Percentiles rank a stretch among this genome's conserved stretches.
Conservation (phyloP, 2,888 invertebrate genomes). For the Antheraea assamensis region DNA sequence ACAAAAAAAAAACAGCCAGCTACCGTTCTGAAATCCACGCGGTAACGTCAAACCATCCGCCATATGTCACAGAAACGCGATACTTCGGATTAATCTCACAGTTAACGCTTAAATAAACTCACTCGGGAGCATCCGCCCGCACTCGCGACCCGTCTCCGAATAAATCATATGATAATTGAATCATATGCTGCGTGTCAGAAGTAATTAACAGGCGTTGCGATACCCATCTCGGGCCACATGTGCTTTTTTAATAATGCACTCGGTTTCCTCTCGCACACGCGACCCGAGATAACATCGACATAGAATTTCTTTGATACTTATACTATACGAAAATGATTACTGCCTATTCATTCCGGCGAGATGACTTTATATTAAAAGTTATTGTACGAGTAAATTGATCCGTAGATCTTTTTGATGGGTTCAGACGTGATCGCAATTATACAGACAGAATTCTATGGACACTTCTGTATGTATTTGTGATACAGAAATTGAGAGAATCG, state of each 20-base stretch:
- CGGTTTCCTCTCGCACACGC: conserved; percentile 73
- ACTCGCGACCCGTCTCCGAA: conserved; percentile 59
- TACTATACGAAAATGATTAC: conserved; percentile 72
- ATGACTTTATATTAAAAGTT: conserved; percentile 74
- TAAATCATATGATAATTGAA: conserved; percentile 82
- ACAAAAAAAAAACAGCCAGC: conserved; percentile 50
- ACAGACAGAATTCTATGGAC: conserved; percentile 29
- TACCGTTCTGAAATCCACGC: conserved; percentile 63
- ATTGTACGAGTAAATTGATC: conserved; percentile 78
- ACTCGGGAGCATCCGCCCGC: conserved; percentile 50
- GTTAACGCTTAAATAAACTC: conserved; percentile 75
- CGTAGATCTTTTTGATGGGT: conserved; percentile 56
- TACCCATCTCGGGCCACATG: conserved; percentile 79
- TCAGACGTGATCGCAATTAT: conserved; percentile 48
- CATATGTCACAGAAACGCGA: conserved; percentile 72
- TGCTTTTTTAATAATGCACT: conserved; percentile 78
- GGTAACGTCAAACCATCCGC: conserved; percentile 34
- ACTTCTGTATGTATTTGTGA: background rate
- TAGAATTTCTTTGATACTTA: conserved; percentile 73
- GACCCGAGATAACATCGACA: conserved; percentile 76
- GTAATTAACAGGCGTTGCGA: conserved; percentile 80
- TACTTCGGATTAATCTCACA: conserved; percentile 68
- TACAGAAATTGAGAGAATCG: background rate
- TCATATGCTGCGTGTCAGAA: conserved; percentile 82
- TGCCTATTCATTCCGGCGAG: conserved; percentile 55